A percentile compares a stretch with the other conserved stretches of the same genome.
Conservation (phyloP, 1,140 invertebrate genomes). For the Lasioglossum albipes region DNA sequence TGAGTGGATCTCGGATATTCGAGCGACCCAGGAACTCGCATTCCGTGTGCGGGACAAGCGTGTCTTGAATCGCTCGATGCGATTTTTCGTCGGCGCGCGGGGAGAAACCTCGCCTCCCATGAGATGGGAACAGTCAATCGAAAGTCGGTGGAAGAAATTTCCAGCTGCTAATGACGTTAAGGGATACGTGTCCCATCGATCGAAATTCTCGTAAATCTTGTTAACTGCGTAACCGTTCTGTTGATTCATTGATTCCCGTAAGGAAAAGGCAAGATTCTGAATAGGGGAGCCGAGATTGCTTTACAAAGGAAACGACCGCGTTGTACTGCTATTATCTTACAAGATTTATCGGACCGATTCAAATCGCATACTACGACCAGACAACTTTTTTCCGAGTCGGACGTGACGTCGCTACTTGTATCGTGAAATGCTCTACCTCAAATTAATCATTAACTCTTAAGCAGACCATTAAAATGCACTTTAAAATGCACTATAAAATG, state of each 20-base stretch:
- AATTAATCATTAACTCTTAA: not conserved
- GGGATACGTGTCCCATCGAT: conserved; percentile 49
- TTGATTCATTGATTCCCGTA: conserved; percentile 42
- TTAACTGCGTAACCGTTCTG: conserved; percentile 16
- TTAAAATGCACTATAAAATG: too few species aligned
- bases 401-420: not conserved
- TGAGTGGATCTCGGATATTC: conserved; percentile 46
- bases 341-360: conserved; percentile 30
- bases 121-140: conserved; percentile 25
- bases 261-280: conserved; percentile 39
- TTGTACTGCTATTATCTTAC: conserved; percentile 14
- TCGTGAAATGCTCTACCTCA: not conserved
- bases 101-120: conserved; percentile 34
- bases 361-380: not conserved
- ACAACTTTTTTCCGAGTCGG: not conserved
- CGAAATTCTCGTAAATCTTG: conserved; percentile 57
- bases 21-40: conserved; percentile 57
- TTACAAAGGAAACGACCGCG: conserved; percentile 40
- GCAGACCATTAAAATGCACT: too few species aligned
- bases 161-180: conserved; percentile 62
- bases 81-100: conserved; percentile 40
- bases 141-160: conserved; percentile 32
- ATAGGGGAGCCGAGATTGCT: conserved; percentile 30
- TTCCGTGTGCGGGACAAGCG: conserved; percentile 57
- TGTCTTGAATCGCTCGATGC: conserved; percentile 54